Base-by-base conservation (phyloP, 2,888 invertebrate species). In the Cordylochernes scorpioides region DNA sequence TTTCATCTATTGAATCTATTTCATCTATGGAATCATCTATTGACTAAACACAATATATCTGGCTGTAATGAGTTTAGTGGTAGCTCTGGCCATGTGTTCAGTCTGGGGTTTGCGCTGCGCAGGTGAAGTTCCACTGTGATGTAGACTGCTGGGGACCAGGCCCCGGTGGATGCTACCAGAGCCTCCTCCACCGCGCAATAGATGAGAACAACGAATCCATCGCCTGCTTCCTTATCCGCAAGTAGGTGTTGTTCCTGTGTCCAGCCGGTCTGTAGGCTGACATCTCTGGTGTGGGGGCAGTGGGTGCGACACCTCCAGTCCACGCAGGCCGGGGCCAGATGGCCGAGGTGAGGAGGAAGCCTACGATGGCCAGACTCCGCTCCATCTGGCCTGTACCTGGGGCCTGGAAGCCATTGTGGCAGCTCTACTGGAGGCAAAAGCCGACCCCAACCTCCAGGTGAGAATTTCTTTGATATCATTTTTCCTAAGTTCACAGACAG, bases 381-480 rank as follows among this genome's bases (percentile, higher is more conserved):
- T 88, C 30, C 88, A 91, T 49, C 57, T 86, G 29, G 78, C 84
- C 44, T 78, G 80, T 48, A 71, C 75, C 29, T 88, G 86, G 86
- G 88, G 86, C 1, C 61, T 84, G 31, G 72, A 73, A 31, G 65
- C 67, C 36, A 73, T 86, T 9, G 73, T 82, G 33, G 61, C 77
- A 62, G 73, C 75, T 1, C 59, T 94, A 13, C 65, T 91, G 26
- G 82, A 86, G 48, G 77, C 80, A 47, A 71, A 74, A 13, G 86
- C 84, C 0, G 71, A 82, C 51, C 71, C 88, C 21, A 86, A 86
- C 55, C 63, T 67, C 1, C 57, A 59, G 55, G 61, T 60, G 42
- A 32, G 37, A 15, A 10, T 5, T 25, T 17, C n/a, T n/a, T n/a
- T n/a, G n/a, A n/a, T n/a, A n/a, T n/a, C n/a, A n/a, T n/a, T n/a